Evolutionary conservation across 2,797 vertebrate species (phyloP), one percentile per base, ranked within the genome.

Genomic region (Hephaestus fuliginosus): DNA sequence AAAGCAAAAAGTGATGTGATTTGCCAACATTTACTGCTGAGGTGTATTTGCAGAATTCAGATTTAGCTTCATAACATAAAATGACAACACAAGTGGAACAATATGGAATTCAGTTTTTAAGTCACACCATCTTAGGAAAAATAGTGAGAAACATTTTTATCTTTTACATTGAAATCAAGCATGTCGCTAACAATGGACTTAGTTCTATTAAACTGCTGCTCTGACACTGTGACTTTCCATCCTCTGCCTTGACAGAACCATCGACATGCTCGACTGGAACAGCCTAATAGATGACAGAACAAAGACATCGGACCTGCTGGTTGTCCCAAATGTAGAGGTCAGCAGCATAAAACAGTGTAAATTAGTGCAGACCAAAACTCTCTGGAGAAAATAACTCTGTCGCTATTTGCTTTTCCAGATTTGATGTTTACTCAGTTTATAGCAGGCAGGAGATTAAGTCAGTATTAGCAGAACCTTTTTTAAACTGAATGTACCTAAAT

Each of bases 251-350:
- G 30, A n/a, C 90, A 99, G 98, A 56, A 96, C 95, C 5, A 94
- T 98, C 80, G 97, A 98, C 90, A 82, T 98, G 80, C 87, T 98
- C 66, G 96, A 98, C 90, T 99, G 97, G 98, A 97, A 94, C 91
- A 93, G 95, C 80, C 93, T 99, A 56, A 94, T 98, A 0, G 93
- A 97, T 64, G 94, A 94, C 87, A 94, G 93, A 82, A 95, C 88
- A 15, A 94, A 94, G 82, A 90, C 95, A 78, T 95, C 96, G 9
- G 96, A 96, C 87, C 95, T 97, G 82, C 95, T 99, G 41, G 88
- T 97, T 0, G 82, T 97, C 58, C 98, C 97, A 46, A 97, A 97
- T 51, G 66, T 95, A 28, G 84, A 97, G 97, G 98, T 98, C 84
- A 74, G 90, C 83, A 44, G 14, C 43, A 33, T 22, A 20, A 69